Evolutionary conservation across 2,113 vertebrate genomes (phyloP).

Genomic region (Pluvialis apricaria): DNA sequence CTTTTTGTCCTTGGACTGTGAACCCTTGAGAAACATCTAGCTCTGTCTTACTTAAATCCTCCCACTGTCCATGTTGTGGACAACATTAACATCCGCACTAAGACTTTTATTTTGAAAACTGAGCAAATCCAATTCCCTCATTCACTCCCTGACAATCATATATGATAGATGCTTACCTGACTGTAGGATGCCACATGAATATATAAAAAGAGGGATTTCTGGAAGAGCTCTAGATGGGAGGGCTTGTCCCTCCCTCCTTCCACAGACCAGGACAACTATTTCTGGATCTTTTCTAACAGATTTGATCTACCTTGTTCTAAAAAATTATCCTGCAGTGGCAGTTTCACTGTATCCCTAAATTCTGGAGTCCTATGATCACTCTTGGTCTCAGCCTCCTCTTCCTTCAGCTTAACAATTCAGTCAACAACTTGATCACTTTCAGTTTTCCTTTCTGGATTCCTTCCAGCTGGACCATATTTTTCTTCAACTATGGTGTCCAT

Average conservation of each 20-base stretch:
- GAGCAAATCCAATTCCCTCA: background rate
- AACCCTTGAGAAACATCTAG: background rate
- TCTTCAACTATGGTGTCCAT: background rate
- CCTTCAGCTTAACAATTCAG: background rate
- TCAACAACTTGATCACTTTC: background rate
- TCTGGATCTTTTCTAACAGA: background rate
- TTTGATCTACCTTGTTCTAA: background rate
- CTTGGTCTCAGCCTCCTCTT: background rate
- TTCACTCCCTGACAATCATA: background rate
- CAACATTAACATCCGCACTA: background rate
- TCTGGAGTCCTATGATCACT: background rate
- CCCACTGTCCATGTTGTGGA: background rate
- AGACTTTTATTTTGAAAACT: background rate
- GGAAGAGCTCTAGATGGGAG: background rate
- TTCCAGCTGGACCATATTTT: background rate
- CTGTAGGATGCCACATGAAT: background rate
- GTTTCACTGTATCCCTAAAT: background rate
- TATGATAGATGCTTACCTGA: background rate
- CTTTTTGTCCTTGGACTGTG: background rate
- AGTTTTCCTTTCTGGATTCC: background rate
- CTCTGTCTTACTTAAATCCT: background rate
- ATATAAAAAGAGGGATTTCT: background rate
- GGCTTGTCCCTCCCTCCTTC: background rate
- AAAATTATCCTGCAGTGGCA: background rate
- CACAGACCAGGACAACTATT: background rate